phyloP scores from a whole-genome alignment of 2,113 vertebrate species.

The Coracopsis vasa region DNA sequence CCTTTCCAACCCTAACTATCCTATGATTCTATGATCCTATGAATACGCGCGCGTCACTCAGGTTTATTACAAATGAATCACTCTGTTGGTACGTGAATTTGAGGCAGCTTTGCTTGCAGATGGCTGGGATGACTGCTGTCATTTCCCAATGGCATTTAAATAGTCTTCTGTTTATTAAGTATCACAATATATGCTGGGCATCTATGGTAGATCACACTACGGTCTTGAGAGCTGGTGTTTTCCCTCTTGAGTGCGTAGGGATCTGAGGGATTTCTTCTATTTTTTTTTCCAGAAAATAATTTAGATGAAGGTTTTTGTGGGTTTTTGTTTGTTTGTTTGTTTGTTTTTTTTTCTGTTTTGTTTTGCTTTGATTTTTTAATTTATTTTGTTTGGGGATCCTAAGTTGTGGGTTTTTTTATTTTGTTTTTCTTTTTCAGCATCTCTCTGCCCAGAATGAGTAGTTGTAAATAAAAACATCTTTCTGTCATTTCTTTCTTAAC shows the following conservation, averaged over 20 bases:
- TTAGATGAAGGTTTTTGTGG: not conserved
- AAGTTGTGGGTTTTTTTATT: too few species aligned
- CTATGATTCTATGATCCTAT: too few species aligned
- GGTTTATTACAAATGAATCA: not conserved
- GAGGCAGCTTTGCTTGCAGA: not conserved
- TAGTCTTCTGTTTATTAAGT: not conserved
- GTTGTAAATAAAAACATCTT: too few species aligned
- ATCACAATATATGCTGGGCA: not conserved
- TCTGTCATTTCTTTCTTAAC: too few species aligned
- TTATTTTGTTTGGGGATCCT: not conserved
- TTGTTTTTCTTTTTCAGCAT: too few species aligned
- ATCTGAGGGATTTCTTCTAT: not conserved
- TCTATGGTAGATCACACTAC: not conserved
- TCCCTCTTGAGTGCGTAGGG: not conserved
- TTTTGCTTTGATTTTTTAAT: not conserved
- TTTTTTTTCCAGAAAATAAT: not conserved
- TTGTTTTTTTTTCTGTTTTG: not conserved
- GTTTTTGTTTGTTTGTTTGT: fast-evolving
- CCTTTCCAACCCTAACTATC: too few species aligned
- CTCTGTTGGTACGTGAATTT: not conserved
- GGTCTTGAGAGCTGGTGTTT: not conserved
- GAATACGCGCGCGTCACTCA: not conserved
- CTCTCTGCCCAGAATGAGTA: too few species aligned
- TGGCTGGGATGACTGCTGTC: not conserved
- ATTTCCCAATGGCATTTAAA: not conserved